Evolutionary conservation across 2,113 vertebrate species (phyloP).

Genomic region (Myotis davidii): DNA sequence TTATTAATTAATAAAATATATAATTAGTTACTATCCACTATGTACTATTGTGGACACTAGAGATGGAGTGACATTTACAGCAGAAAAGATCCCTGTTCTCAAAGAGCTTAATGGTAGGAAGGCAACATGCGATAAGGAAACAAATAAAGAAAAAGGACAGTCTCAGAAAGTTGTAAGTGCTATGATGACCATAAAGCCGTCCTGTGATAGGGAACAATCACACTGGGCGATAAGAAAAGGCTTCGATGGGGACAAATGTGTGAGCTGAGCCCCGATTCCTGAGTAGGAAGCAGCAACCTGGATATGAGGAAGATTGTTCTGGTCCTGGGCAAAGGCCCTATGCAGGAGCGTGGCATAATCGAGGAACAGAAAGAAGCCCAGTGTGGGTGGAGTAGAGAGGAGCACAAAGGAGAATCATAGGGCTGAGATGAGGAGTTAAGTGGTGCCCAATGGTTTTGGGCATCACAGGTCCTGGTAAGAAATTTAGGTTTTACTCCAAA

Average conservation of each 20-base stretch:
- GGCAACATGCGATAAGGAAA: not conserved
- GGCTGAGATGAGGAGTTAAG: not conserved
- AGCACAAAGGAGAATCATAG: not conserved
- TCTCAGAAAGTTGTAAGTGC: not conserved
- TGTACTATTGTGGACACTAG: not conserved
- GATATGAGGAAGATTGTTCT: not conserved
- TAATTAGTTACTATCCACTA: not conserved
- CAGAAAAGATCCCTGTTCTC: not conserved
- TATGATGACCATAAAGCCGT: not conserved
- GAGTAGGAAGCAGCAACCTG: not conserved
- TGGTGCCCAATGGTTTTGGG: accelerated
- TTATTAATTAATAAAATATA: not conserved
- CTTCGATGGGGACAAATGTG: not conserved
- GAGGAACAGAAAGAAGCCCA: not conserved
- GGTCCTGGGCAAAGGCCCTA: not conserved
- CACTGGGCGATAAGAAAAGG: not conserved
- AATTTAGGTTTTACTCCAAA: not conserved
- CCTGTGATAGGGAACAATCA: not conserved
- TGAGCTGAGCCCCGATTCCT: not conserved
- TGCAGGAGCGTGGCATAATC: not conserved
- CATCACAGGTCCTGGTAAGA: not conserved
- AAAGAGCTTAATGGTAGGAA: not conserved
- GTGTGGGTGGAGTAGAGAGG: not conserved
- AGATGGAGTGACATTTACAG: not conserved
- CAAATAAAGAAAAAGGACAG: not conserved